Evolutionary conservation across 2,888 invertebrate genomes (phyloP), one percentile per base, ranked within the genome.

Genomic region (Eupithecia vulgata): DNA sequence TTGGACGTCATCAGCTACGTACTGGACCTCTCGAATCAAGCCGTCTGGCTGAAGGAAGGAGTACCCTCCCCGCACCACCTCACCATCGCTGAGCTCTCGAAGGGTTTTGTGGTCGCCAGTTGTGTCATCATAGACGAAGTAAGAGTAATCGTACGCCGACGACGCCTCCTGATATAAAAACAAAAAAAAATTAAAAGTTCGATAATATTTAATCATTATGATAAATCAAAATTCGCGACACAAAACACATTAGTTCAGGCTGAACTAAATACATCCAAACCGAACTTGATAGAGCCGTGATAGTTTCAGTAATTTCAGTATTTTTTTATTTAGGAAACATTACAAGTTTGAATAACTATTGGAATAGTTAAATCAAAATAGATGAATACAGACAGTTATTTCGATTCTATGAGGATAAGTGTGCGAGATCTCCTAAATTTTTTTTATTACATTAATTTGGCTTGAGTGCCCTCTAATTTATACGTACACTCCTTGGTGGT

Each of bases 101-200:
- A 95, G 95, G 25, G 90, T 86, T 80, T 95, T 95, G 75, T 92
- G 91, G 79, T 95, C 95, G 40, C 95, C 95, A 30, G 95, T 95
- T 74, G 90, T 87, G 70, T 93, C 92, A 78, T 95, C 95, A 77
- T 94, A 91, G 2, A 95, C 95, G 45, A 94, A 90, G 79, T 95
- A 95, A 6, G 94, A 93, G 81, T 95, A 95, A 82, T 94, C 88
- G 70, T 93, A 94, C 4, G 62, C 69, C 25, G 72, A 64, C 25
- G 72, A 64, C 40, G 48, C 66, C 3, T 66, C 61, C 75, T 75
- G 68, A 5, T 5, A 42, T 15, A 42, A 21, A 52, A 52, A 52
- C 7, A 21, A 52, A n/a, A 0, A 15, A 7, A 5, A 42, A 15
- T 42, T 42, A 15, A 40, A 40, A 40, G 40, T 1, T 12, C 7